Evolutionary conservation across 1,140 invertebrate species (phyloP).

Genomic region (Halesus radiatus): DNA sequence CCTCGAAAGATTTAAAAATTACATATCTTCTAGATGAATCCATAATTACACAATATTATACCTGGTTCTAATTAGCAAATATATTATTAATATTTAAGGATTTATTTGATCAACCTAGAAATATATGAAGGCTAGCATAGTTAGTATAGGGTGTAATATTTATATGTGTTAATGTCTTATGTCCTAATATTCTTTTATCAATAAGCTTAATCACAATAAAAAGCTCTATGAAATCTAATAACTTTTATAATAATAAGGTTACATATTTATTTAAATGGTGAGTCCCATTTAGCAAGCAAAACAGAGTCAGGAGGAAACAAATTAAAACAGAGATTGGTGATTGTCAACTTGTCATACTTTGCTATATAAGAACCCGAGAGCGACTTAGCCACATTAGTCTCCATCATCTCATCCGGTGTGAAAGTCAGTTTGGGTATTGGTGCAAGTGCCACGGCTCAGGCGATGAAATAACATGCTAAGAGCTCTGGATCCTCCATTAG

Average conservation of each 20-base stretch:
- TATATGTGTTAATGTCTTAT: constrained; percentile 12
- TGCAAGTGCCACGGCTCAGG: no score
- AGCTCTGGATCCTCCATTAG: no score
- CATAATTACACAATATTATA: not conserved
- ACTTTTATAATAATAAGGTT: constrained; percentile 9
- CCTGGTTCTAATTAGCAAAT: no score
- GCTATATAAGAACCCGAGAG: no score
- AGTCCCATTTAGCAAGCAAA: not conserved
- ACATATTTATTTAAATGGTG: constrained; percentile 3
- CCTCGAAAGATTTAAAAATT: constrained; percentile 15
- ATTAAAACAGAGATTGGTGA: constrained; percentile 4
- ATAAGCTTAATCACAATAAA: constrained; percentile 25
- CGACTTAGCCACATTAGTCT: no score
- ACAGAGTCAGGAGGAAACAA: not conserved
- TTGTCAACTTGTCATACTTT: constrained; percentile 16
- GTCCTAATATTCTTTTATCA: not conserved
- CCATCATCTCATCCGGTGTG: no score
- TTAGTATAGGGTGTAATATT: constrained; percentile 5
- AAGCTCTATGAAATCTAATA: constrained; percentile 37
- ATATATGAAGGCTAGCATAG: constrained; percentile 19
- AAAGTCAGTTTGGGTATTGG: no score
- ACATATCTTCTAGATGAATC: constrained; percentile 8
- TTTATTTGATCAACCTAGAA: constrained; percentile 14
- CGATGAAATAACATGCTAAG: no score
- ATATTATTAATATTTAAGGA: not conserved